Percentiles rank a stretch among this genome's conserved stretches.
Conservation (phyloP, 2,113 vertebrate genomes). For the Lipophrys pholis region DNA sequence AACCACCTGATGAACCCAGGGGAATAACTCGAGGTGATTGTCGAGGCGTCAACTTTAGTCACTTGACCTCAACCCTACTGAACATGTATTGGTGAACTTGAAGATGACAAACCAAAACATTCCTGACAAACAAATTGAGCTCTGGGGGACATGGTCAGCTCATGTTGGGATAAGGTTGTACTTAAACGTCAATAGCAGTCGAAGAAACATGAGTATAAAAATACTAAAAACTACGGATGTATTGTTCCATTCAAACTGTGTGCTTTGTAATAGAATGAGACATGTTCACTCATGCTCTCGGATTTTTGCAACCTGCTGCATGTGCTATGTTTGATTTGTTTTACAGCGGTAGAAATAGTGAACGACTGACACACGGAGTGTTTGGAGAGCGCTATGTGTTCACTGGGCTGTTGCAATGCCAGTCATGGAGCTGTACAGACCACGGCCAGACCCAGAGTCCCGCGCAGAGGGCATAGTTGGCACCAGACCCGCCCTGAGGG, state of each 20-base stretch:
- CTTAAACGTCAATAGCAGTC: too few species aligned
- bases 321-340: neutral
- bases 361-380: constrained; percentile 24
- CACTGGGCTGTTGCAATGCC: constrained; percentile 52
- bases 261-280: too few species aligned
- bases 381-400: constrained; percentile 44
- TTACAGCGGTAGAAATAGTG: constrained; percentile 9
- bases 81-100: too few species aligned
- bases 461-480: constrained; percentile 66
- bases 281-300: neutral
- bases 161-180: too few species aligned
- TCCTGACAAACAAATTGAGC: too few species aligned
- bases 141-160: too few species aligned
- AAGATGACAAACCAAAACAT: too few species aligned
- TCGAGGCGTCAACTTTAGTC: neutral
- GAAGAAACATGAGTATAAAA: too few species aligned
- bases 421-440: constrained; percentile 57
- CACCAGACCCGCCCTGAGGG: constrained; percentile 47
- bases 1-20: neutral
- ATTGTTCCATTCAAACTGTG: too few species aligned
- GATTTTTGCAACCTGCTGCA: neutral
- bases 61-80: too few species aligned
- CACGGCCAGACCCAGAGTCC: constrained; percentile 53
- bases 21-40: neutral
- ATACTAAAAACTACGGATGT: too few species aligned